phyloP scores from a whole-genome alignment of 2,888 invertebrate species.

The Agrilus cyanescens region DNA sequence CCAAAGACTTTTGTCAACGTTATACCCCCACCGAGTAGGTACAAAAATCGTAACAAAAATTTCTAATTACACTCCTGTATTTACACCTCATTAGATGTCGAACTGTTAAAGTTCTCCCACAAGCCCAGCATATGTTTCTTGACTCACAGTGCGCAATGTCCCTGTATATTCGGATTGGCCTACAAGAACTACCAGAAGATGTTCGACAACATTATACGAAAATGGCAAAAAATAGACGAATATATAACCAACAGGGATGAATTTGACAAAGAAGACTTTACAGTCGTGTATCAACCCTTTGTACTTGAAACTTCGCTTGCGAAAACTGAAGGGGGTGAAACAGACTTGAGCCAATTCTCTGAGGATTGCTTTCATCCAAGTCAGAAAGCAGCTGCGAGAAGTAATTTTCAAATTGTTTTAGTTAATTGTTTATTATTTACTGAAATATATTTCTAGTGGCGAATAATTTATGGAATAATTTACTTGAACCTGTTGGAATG shows the following conservation, averaged over 20 bases:
- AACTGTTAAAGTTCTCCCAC: slow-evolving; percentile 29
- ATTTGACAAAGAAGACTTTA: slow-evolving; percentile 43
- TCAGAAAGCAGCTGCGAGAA: slow-evolving; percentile 44
- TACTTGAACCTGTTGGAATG: slow-evolving; percentile 41
- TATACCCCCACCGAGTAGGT: slow-evolving; percentile 39
- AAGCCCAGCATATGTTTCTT: slow-evolving; percentile 34
- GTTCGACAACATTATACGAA: slow-evolving; percentile 37
- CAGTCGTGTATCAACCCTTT: slow-evolving; percentile 44
- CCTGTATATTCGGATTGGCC: slow-evolving; percentile 41
- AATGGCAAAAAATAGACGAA: slow-evolving; percentile 42
- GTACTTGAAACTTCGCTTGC: slow-evolving; percentile 36
- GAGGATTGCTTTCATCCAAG: slow-evolving; percentile 53
- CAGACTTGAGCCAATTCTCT: slow-evolving; percentile 42
- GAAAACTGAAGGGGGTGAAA: slow-evolving; percentile 27
- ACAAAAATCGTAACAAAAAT: not conserved
- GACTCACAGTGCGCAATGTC: slow-evolving; percentile 39
- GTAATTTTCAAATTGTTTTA: slow-evolving; percentile 28
- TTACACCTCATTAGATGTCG: slow-evolving; percentile 29
- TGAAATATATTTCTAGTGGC: slow-evolving; percentile 32
- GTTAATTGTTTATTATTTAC: not conserved
- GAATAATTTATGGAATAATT: slow-evolving; percentile 49
- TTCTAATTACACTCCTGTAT: no score
- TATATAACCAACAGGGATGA: slow-evolving; percentile 37
- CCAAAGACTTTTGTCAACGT: slow-evolving; percentile 49
- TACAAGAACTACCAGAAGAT: slow-evolving; percentile 25